phyloP scores from a whole-genome alignment of 2,888 invertebrate genomes.

The Serrognathus titanus region DNA sequence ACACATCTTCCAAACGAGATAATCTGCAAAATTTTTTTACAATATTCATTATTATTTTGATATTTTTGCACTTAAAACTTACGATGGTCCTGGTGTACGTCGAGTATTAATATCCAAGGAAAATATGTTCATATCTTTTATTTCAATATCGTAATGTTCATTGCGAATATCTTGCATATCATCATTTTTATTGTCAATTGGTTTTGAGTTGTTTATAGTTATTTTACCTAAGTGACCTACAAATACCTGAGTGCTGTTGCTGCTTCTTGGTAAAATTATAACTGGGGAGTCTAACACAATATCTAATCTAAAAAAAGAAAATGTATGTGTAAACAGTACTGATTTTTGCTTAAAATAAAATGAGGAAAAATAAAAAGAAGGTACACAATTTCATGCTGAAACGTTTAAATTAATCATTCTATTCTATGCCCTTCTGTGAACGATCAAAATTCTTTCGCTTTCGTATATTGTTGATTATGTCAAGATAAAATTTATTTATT shows the following conservation, averaged over 20 bases:
- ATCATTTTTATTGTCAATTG: slow-evolving; percentile 27
- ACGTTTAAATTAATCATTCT: too few relatives aligned
- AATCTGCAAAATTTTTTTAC: slow-evolving; percentile 35
- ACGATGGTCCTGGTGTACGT: slow-evolving; percentile 42
- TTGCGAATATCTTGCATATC: slow-evolving; percentile 32
- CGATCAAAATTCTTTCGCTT: too few relatives aligned
- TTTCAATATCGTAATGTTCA: slow-evolving; percentile 63
- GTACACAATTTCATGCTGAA: too few relatives aligned
- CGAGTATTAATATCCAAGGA: slow-evolving; percentile 63
- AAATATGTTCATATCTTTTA: slow-evolving; percentile 84
- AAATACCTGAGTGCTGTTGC: slow-evolving; percentile 76
- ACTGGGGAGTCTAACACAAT: slow-evolving; percentile 88
- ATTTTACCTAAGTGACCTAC: slow-evolving; percentile 92
- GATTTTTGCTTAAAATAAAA: too few relatives aligned
- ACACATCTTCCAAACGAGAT: slow-evolving; percentile 61
- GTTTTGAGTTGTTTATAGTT: slow-evolving; percentile 53
- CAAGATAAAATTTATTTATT: too few relatives aligned
- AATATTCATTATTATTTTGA: neutral
- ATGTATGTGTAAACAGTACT: too few relatives aligned
- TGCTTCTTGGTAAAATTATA: slow-evolving; percentile 77
- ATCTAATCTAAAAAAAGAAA: slow-evolving; percentile 57
- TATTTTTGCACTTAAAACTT: slow-evolving; percentile 10
- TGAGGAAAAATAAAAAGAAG: too few relatives aligned
- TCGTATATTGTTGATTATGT: too few relatives aligned
- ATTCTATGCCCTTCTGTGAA: too few relatives aligned